Evolutionary conservation across 2,888 invertebrate species (phyloP).

Genomic region (Lissonota sp.): DNA sequence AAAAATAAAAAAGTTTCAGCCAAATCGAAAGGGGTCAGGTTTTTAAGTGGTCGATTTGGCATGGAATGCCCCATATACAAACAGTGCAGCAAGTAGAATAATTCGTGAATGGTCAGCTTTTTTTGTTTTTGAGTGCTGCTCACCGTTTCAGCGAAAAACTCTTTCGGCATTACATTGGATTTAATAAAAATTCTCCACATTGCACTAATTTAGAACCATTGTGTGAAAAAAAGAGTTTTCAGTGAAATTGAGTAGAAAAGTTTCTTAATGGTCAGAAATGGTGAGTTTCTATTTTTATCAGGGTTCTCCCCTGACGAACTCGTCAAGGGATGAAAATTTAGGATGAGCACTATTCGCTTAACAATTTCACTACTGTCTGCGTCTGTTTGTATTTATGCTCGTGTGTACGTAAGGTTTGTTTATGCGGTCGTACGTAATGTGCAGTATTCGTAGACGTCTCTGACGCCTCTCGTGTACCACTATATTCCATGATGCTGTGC

Average conservation of each 20-base stretch:
- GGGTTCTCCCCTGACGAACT: slow-evolving; percentile 14
- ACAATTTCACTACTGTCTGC: slow-evolving; percentile 47
- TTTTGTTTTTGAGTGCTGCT: no score
- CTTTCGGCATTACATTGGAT: no score
- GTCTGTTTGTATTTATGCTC: slow-evolving; percentile 57
- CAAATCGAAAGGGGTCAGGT: no score
- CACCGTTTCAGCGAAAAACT: no score
- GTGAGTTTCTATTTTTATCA: slow-evolving; percentile 3
- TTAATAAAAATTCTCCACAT: no score
- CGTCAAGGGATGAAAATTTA: slow-evolving; percentile 10
- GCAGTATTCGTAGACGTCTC: slow-evolving; percentile 51
- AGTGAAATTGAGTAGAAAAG: slow-evolving; percentile 9
- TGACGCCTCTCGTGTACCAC: slow-evolving; percentile 39
- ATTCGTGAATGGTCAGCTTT: background rate
- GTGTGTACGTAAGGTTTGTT: slow-evolving; percentile 50
- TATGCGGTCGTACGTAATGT: slow-evolving; percentile 52
- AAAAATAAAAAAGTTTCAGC: no score
- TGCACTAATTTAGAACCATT: no score
- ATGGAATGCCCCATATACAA: no score
- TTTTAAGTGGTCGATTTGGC: no score
- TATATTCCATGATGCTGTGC: slow-evolving; percentile 56
- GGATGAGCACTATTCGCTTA: slow-evolving; percentile 44
- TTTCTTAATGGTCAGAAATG: background rate
- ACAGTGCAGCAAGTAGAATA: slow-evolving; percentile 1
- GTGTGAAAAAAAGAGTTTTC: no score